A percentile compares a stretch with the other conserved stretches of the same genome.
Conservation (phyloP, 92 coral and sea anemone species). For the Epizoanthus rinbou region DNA sequence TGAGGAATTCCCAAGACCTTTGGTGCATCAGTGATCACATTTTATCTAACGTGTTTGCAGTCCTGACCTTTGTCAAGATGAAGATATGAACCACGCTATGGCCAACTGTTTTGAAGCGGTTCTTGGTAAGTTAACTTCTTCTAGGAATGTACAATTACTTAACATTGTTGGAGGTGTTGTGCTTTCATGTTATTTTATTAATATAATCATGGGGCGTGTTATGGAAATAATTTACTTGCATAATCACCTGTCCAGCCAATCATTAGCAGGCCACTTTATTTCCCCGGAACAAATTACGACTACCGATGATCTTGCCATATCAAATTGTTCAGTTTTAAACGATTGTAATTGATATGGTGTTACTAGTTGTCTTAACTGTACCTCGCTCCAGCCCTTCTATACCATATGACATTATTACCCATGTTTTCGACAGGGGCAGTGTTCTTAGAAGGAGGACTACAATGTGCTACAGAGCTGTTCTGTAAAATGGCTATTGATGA, state of each 20-base stretch:
- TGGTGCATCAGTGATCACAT: background rate
- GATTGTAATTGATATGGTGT: too few species aligned
- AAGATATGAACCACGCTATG: constrained; percentile 97
- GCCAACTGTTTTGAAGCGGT: constrained; percentile 98
- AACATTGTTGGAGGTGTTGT: background rate
- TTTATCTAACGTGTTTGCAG: constrained; percentile 39
- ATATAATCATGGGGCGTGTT: background rate
- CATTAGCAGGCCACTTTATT: too few species aligned
- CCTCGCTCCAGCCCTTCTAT: too few species aligned
- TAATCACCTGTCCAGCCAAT: too few species aligned
- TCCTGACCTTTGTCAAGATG: constrained; percentile 93
- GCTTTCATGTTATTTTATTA: background rate
- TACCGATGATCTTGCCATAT: too few species aligned
- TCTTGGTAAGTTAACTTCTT: constrained; percentile 59
- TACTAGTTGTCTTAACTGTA: background rate
- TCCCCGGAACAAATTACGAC: too few species aligned
- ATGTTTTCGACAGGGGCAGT: constrained; percentile 69
- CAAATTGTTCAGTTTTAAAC: too few species aligned
- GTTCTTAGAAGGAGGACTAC: constrained; percentile 82
- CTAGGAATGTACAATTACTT: background rate
- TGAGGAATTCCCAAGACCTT: background rate
- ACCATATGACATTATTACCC: background rate
- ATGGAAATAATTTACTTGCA: too few species aligned
- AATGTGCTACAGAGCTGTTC: constrained; percentile 69
- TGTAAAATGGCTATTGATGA: constrained; percentile 77